Base-by-base conservation (phyloP, 1,140 invertebrate species). In the Tribolium madens region DNA sequence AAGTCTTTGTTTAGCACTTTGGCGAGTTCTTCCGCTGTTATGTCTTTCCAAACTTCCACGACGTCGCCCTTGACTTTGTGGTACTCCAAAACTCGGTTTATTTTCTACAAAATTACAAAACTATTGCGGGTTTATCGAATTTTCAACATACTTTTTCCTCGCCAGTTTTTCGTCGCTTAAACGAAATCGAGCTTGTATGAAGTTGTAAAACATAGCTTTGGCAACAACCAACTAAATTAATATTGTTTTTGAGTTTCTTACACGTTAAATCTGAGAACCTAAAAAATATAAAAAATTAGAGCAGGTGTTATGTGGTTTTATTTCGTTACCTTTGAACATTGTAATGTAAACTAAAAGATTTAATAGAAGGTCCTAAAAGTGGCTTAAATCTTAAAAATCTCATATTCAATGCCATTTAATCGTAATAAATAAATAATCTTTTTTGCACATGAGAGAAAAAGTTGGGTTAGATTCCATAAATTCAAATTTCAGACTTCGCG, bases 21-120 rank as follows among this genome's bases (percentile, higher is more conserved):
- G 15, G 93, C 91, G 77, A 97, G 85, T 83, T 97, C 91, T 50
- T 83, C 75, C 0, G 96, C 90, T 7, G 92, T 95, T 89, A 96
- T 96, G 81, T 92, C 90, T 57, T 88, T 87, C 95, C 95, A 96
- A 73, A 96, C 86, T 70, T 91, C 88, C 3, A 93, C 84, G 10
- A 91, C 84, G 79, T 86, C 83, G 2, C 78, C 81, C 80, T 87
- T 87, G 33, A 85, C 73, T 83, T 90, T 90, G 10, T 87, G 87
- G 77, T 87, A 88, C 78, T 90, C 86, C 69, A 89, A 87, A 70
- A 87, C 85, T 80, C 84, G 85, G 15, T 83, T 80, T 42, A 81
- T 82, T 88, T 89, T 89, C 87, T 89, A 81, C n/a, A 86, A 84
- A 80, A 33, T 53, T 36, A 69, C 5, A 33, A 15, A 17, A 31